Base-by-base conservation (phyloP, 2,888 invertebrate genomes). In the Pemphredon lugubris region DNA sequence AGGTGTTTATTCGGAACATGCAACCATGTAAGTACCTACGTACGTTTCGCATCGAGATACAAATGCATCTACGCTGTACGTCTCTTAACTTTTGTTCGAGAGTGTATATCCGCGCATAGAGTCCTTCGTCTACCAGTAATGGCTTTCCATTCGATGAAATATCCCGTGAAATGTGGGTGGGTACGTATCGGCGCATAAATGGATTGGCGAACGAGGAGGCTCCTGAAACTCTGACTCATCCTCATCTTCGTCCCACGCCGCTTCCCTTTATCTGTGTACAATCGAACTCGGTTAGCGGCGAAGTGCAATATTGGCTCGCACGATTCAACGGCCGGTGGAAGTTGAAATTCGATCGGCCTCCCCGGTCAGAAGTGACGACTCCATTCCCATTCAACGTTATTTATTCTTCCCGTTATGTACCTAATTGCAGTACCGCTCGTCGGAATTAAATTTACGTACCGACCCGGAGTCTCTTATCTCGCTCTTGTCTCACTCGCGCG, bases 111-210 rank as follows among this genome's bases (percentile, higher is more conserved):
- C 26, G 44, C 13, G 14, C 13, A 30, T 32, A 45, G 34, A 23
- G 50, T 54, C 42, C 40, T 50, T 18, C 26, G 44, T 50, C 45
- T 34, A 39, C 53, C 67, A 20, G 57, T 70, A 83, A 81, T 81
- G 82, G 80, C 70, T 83, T 83, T 82, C 72, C 76, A 73, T 80
- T 79, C 72, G 82, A 83, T 81, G 81, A 85, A 85, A 79, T 83
- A 79, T 79, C 75, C 72, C 70, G 78, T 75, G 79, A 84, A 80
- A 83, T 58, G 80, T 75, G 78, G 77, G 69, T 74, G 50, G 75
- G 57, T 69, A 45, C 39, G 50, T 47, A 75, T 66, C 75, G 78
- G 61, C 67, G 73, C 75, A 81, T 81, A 83, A 84, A 84, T 84
- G 80, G 81, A 83, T 85, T 77, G 84, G 73, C 73, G 67, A 81